Evolutionary conservation across 2,888 invertebrate genomes (phyloP), one percentile per base, ranked within the genome.

Genomic region (Lasiommata megera): DNA sequence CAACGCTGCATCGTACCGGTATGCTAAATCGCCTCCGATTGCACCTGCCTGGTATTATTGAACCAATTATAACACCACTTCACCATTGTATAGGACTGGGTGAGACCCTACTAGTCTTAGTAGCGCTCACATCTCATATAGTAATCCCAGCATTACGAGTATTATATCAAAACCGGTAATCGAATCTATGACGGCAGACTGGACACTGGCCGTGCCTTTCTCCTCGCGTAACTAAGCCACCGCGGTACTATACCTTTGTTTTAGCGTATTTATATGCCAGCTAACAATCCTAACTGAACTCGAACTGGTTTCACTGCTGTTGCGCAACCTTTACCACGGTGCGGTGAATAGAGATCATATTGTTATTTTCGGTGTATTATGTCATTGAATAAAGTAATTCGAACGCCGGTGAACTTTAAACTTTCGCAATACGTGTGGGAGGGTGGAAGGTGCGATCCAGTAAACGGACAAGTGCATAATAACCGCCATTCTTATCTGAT

Each of bases 271-370:
- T 41, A 50, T 50, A 43, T 36, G 41, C 48, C 34, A 36, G 16
- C 56, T 56, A 56, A 56, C 43, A 41, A 50, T 28, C 50, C 47
- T 56, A 56, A 46, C 46, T 28, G 12, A 11, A 18, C 48, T 18
- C 8, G 40, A 11, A 37, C 47, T 16, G 34, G 31, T 54, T 54
- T 38, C 46, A 8, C 43, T 28, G 9, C 16, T 47, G 12, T 48
- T 51, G 17, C 51, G 38, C 6, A 11, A 51, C 8, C 9, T 40
- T 17, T 28, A 51, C 29, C 38, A 29, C 23, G 6, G 9, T 16
- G n/a, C 9, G 31, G 11, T 34, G 40, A 14, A 44, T 29, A n/a
- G 5, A 14, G 44, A 44, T 41, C 18, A 18, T 41, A 36, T 38
- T 16, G 5, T 31, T 8, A 3, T 23, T 23, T 23, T 23, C 3